These are phyloP conservation scores for Tetanocera ferruginea DNA, from an alignment of 2,888 invertebrate genomes.

Conservation along the genomic window DNA sequence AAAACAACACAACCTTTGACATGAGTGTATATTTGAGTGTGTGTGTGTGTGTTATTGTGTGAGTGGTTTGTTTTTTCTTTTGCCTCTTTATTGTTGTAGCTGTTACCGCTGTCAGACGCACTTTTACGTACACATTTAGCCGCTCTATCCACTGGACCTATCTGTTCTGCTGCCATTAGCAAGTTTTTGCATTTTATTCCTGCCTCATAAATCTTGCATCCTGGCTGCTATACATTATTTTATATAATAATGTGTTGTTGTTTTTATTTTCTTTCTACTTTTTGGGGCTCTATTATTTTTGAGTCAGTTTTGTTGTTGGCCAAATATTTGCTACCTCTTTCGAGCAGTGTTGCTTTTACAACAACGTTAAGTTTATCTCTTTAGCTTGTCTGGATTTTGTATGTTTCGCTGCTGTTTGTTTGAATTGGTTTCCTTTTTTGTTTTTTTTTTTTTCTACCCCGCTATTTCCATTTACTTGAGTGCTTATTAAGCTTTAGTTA, in stretches of 20 bases:
- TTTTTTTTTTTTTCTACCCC: not conserved
- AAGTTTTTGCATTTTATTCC: conserved; percentile 16
- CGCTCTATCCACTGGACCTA: not conserved
- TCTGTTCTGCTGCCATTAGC: not conserved
- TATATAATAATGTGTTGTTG: not conserved
- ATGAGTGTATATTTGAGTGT: not conserved
- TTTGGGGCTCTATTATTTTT: not conserved
- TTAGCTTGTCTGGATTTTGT: conserved; percentile 22
- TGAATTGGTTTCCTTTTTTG: not conserved
- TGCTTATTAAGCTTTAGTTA: not conserved
- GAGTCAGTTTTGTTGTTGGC: not conserved
- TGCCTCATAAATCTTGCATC: conserved; percentile 30
- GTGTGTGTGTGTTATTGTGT: not conserved
- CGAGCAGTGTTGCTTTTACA: not conserved
- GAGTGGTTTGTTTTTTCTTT: conserved; percentile 42
- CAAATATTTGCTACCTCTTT: not conserved
- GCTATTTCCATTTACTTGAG: not conserved
- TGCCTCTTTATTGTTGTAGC: not conserved
- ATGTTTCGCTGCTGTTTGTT: not conserved
- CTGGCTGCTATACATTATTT: not conserved
- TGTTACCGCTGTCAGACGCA: conserved; percentile 11
- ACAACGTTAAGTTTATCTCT: conserved; percentile 18
- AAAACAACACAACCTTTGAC: too few relatives aligned
- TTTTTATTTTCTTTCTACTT: not conserved
- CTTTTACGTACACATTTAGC: not conserved